These are phyloP conservation scores for Scaptodrosophila latifasciaeformis DNA, from an alignment of 2,888 invertebrate species.

Conservation along the genomic window DNA sequence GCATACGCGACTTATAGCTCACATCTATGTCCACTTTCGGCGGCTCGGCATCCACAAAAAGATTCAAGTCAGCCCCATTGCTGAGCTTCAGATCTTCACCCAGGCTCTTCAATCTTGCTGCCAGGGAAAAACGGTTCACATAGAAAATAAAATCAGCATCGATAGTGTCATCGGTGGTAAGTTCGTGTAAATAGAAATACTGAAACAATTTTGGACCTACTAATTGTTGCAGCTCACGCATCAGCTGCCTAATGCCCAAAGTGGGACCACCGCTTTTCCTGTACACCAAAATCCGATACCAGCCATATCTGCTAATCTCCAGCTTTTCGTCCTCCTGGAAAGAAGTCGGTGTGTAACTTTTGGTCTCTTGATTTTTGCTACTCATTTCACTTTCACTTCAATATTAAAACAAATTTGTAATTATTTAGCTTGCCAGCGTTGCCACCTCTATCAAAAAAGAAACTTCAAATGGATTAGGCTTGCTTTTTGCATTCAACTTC, in stretches of 20 bases:
- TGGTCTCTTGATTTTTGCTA: no score
- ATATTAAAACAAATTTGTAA: no score
- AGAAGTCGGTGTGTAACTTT: neutral
- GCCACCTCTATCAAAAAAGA: no score
- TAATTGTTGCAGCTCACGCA: constrained; percentile 17
- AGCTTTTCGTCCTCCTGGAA: neutral
- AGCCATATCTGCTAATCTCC: constrained; percentile 40
- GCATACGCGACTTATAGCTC: constrained; percentile 14
- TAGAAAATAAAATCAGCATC: constrained; percentile 40
- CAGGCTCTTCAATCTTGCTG: constrained; percentile 22
- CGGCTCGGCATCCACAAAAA: constrained; percentile 28
- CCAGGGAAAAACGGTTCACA: constrained; percentile 32
- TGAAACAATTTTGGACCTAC: constrained; percentile 22
- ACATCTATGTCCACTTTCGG: constrained; percentile 30
- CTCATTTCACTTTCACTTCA: no score
- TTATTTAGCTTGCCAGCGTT: no score
- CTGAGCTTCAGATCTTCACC: constrained; percentile 3
- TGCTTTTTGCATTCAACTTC: no score
- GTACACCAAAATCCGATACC: constrained; percentile 45
- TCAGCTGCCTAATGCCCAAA: constrained; percentile 4
- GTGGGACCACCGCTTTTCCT: constrained; percentile 14
- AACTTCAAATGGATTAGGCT: no score
- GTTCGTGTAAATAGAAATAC: constrained; percentile 28
- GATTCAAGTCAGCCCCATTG: neutral
- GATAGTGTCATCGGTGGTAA: constrained; percentile 20